Conservation (phyloP, 2,888 invertebrate genomes). For the Petrolisthes cinctipes region DNA sequence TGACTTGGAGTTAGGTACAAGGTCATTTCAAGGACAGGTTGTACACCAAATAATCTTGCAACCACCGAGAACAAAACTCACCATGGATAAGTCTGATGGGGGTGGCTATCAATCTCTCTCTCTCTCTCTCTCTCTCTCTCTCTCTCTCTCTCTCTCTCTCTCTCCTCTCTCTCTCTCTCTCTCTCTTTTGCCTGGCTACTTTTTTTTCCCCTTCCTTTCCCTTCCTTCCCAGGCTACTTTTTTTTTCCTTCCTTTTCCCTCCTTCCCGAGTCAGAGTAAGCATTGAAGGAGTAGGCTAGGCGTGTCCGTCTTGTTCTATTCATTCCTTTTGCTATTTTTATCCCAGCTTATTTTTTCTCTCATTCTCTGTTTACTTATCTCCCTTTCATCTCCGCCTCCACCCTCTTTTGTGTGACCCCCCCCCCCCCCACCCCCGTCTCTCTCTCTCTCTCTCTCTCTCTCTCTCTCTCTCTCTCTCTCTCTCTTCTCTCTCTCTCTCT, state of each 20-base stretch:
- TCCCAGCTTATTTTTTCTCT: background rate
- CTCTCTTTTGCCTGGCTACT: no score
- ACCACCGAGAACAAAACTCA: no score
- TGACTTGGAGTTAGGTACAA: background rate
- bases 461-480: constrained; percentile 17
- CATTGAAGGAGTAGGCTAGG: no score
- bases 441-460: background rate
- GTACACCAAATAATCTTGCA: background rate
- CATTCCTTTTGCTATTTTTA: no score
- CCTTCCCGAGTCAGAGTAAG: no score
- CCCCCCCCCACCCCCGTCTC: background rate
- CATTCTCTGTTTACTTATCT: background rate
- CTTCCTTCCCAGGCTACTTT: no score
- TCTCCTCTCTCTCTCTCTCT: no score
- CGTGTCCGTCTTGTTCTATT: no score
- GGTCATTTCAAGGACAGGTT: background rate
- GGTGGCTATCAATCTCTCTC: no score
- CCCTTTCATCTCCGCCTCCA: background rate
- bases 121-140: background rate
- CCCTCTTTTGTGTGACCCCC: no score
- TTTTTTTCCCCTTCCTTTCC: background rate
- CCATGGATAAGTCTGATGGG: no score
- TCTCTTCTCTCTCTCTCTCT: background rate
- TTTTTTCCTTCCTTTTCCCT: background rate
- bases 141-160: no score